These are phyloP conservation scores for Lonchura striata DNA, from an alignment of 2,113 vertebrate genomes.

Conservation along the genomic window DNA sequence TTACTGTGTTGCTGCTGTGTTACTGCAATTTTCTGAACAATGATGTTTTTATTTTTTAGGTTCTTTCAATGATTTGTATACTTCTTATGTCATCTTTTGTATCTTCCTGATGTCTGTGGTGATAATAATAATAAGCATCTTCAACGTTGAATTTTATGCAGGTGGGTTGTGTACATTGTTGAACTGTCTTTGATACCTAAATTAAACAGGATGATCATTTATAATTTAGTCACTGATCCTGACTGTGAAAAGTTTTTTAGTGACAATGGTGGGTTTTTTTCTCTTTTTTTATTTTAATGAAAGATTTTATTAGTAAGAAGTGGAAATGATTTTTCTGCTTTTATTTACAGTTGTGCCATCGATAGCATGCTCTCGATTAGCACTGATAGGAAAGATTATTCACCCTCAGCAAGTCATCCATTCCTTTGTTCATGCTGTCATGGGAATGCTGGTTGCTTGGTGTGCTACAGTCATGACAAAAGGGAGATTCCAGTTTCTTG, in stretches of 20 bases:
- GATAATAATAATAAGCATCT: constrained; percentile 81
- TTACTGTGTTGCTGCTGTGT: background rate
- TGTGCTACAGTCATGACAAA: constrained; percentile 85
- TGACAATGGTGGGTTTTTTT: background rate
- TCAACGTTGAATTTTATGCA: constrained; percentile 88
- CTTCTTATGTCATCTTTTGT: constrained; percentile 81
- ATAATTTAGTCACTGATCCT: background rate
- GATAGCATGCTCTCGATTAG: constrained; percentile 88
- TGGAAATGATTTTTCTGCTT: background rate
- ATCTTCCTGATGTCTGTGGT: constrained; percentile 82
- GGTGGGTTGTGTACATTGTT: constrained; percentile 72
- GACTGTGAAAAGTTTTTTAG: background rate
- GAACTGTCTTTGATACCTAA: background rate
- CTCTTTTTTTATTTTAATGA: background rate
- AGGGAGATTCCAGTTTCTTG: constrained; percentile 80
- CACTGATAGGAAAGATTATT: constrained; percentile 85
- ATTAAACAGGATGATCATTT: background rate
- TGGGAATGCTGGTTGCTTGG: constrained; percentile 90
- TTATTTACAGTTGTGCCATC: constrained; percentile 84
- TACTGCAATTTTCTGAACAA: background rate
- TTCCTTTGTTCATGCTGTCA: constrained; percentile 79
- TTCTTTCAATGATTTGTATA: constrained; percentile 78
- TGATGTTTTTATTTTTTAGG: constrained; percentile 66
- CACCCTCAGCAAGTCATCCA: constrained; percentile 88
- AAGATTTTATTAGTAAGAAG: background rate